A percentile compares a stretch with the other conserved stretches of the same genome.
These are phyloP conservation scores for Polyommatus icarus DNA, from an alignment of 2,888 invertebrate genomes.

Conservation along the genomic window DNA sequence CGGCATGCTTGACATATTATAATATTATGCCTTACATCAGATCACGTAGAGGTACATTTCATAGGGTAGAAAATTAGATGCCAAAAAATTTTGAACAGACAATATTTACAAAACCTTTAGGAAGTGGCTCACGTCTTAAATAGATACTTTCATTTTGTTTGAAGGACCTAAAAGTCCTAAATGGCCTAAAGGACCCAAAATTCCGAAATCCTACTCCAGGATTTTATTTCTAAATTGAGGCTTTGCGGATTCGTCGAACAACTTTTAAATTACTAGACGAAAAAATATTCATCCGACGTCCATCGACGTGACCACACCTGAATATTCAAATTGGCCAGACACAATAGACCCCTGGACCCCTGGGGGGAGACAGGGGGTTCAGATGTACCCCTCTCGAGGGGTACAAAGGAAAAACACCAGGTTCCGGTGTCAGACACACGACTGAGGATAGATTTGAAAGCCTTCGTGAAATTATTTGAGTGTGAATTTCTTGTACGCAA, in stretches of 20 bases:
- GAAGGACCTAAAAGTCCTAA: no score
- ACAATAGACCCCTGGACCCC: slow-evolving; percentile 54
- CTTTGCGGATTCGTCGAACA: background rate
- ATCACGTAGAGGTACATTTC: no score
- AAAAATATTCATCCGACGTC: slow-evolving; percentile 39
- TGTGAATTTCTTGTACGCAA: slow-evolving; percentile 7
- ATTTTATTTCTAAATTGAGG: slow-evolving; percentile 7
- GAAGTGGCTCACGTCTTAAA: background rate
- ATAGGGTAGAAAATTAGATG: no score
- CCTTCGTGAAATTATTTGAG: background rate
- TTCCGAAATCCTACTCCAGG: background rate
- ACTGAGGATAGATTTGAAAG: slow-evolving; percentile 37
- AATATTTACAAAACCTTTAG: background rate
- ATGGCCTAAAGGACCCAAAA: background rate
- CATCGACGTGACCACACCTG: slow-evolving; percentile 65
- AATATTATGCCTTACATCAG: no score
- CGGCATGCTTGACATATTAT: no score
- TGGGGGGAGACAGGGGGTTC: slow-evolving; percentile 36
- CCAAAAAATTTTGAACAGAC: no score
- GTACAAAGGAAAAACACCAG: slow-evolving; percentile 66
- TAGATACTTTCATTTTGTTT: no score
- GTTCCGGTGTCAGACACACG: slow-evolving; percentile 71
- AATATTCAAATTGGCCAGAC: slow-evolving; percentile 69
- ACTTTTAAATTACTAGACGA: slow-evolving; percentile 18
- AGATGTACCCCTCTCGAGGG: slow-evolving; percentile 42